These are phyloP conservation scores for Heliothis peltigera DNA, from an alignment of 2,888 invertebrate species.

Conservation along the genomic window DNA sequence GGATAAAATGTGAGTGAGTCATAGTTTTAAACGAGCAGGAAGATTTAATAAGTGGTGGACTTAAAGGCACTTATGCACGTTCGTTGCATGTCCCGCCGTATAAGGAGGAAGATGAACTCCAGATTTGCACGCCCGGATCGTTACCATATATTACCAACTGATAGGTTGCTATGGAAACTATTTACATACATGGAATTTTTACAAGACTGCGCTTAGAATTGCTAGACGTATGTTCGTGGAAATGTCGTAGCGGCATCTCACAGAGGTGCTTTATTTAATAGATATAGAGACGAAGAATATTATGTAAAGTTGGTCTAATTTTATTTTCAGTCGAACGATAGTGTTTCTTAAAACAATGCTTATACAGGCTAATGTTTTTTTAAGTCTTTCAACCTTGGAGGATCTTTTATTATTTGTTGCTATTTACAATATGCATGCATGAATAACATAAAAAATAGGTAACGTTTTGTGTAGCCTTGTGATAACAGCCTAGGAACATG, in stretches of 20 bases:
- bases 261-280: constrained; percentile 14
- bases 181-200: constrained; percentile 43
- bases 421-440: constrained; percentile 6
- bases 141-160: constrained; percentile 65
- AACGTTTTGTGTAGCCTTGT: constrained; percentile 22
- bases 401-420: background rate
- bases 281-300: background rate
- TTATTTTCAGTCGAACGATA: background rate
- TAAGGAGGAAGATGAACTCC: constrained; percentile 65
- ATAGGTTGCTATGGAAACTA: constrained; percentile 46
- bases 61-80: constrained; percentile 48
- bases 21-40: constrained; percentile 48
- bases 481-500: constrained; percentile 21
- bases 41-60: constrained; percentile 36
- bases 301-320: constrained; percentile 3
- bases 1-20: constrained; percentile 41
- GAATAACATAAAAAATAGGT: constrained; percentile 21
- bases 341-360: background rate
- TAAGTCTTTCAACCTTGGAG: constrained; percentile 8
- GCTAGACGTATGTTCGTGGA: background rate
- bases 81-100: constrained; percentile 56
- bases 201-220: constrained; percentile 11
- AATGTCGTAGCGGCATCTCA: constrained; percentile 5
- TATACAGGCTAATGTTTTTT: background rate
- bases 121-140: constrained; percentile 69